These are phyloP conservation scores for Asobara japonica DNA, from an alignment of 1,140 invertebrate genomes.

Conservation along the genomic window DNA sequence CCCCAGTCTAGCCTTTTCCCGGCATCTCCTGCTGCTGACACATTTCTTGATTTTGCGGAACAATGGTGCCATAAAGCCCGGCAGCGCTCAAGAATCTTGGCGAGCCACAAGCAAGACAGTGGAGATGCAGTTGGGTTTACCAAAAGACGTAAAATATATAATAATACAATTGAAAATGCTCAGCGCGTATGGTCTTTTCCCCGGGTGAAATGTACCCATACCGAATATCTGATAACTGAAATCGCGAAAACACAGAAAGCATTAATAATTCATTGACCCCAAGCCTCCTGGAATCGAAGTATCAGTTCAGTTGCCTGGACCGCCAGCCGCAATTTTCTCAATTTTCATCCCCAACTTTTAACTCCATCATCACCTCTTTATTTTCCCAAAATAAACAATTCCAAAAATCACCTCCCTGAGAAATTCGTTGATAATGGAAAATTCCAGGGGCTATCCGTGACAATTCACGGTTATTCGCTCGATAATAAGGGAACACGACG, in stretches of 20 bases:
- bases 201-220: neutral
- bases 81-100: slow-evolving; percentile 5
- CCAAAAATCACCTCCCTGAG: neutral
- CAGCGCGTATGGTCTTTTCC: slow-evolving; percentile 43
- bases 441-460: neutral
- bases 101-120: slow-evolving; percentile 6
- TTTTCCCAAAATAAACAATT: neutral
- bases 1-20: slow-evolving; percentile 56
- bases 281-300: neutral
- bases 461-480: slow-evolving; percentile 25
- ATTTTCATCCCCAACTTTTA: no score
- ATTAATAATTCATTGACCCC: neutral
- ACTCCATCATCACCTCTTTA: no score
- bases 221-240: no score
- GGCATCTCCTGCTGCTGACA: slow-evolving; percentile 61
- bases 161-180: slow-evolving; percentile 52
- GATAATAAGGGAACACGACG: slow-evolving; percentile 24
- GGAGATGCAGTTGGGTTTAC: slow-evolving; percentile 10
- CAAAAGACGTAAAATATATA: slow-evolving; percentile 33
- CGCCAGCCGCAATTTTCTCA: no score
- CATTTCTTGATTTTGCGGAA: slow-evolving; percentile 66
- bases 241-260: neutral
- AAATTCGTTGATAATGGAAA: neutral
- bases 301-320: no score
- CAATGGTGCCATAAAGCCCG: slow-evolving; percentile 62